Percentiles rank a stretch among this genome's conserved stretches.
Conservation (phyloP, 1,140 invertebrate genomes). For the Atta texana region DNA sequence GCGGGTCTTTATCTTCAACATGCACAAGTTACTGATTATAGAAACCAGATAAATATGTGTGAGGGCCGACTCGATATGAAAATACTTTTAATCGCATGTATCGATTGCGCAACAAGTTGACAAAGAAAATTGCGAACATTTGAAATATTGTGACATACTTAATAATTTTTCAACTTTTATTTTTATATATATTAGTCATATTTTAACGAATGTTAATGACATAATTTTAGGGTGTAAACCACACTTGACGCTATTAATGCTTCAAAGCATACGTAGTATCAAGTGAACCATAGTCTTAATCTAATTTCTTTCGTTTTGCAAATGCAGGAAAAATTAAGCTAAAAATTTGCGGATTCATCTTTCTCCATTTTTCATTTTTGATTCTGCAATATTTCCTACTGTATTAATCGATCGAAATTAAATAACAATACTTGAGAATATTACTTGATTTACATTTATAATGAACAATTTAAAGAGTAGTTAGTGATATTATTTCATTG, state of each 20-base stretch:
- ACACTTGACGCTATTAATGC: too few species aligned
- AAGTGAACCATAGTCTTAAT: neutral
- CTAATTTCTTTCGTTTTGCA: neutral
- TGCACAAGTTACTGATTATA: conserved; percentile 26
- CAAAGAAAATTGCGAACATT: neutral
- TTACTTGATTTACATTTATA: neutral
- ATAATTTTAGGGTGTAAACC: too few species aligned
- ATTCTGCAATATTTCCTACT: neutral
- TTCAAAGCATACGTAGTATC: too few species aligned
- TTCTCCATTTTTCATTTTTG: neutral
- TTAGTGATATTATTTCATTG: conserved; percentile 36
- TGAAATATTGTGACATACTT: conserved; percentile 7
- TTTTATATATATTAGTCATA: neutral
- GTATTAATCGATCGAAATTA: neutral
- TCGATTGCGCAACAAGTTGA: conserved; percentile 22
- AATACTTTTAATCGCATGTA: conserved; percentile 35
- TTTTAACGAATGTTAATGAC: neutral
- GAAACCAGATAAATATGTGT: conserved; percentile 42
- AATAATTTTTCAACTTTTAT: conserved; percentile 4
- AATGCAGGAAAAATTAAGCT: neutral
- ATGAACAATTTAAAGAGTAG: neutral
- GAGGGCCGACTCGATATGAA: neutral
- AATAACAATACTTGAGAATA: too few species aligned
- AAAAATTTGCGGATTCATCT: neutral
- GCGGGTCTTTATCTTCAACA: conserved; percentile 36